These are phyloP conservation scores for Unio delphinus DNA, from an alignment of 2,888 invertebrate genomes.

Conservation along the genomic window DNA sequence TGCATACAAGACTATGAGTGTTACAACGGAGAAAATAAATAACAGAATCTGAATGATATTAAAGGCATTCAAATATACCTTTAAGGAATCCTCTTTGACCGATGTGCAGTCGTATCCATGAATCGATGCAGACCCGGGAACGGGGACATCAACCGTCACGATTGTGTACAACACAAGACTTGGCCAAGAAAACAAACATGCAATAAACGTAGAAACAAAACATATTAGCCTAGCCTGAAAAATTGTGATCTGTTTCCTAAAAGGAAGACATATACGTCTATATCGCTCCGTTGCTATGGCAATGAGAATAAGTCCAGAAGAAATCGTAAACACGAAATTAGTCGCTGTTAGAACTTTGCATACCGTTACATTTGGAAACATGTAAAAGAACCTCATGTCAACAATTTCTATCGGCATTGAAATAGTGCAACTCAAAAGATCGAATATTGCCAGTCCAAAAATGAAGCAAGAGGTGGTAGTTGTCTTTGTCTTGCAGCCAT, in stretches of 20 bases:
- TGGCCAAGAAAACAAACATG: conserved; percentile 41
- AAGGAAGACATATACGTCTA: conserved; percentile 52
- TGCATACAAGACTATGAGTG: conserved; percentile 39
- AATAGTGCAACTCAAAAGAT: conserved; percentile 42
- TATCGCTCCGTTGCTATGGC: conserved; percentile 53
- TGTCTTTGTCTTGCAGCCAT: conserved; percentile 39
- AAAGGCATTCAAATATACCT: conserved; percentile 39
- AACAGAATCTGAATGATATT: conserved; percentile 38
- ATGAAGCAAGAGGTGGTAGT: conserved; percentile 49
- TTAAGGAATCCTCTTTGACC: conserved; percentile 22
- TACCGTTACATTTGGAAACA: conserved; percentile 34
- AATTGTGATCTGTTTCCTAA: conserved; percentile 40
- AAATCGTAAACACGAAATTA: conserved; percentile 38
- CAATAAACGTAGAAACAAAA: conserved; percentile 10
- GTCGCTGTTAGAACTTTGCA: conserved; percentile 45
- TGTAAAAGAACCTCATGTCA: conserved; percentile 47
- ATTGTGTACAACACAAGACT: conserved; percentile 41
- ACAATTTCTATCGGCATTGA: conserved; percentile 54
- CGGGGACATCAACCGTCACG: conserved; percentile 31
- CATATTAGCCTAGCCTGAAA: conserved; percentile 35
- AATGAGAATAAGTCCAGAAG: conserved; percentile 39
- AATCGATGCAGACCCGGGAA: conserved; percentile 20
- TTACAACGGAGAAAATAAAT: conserved; percentile 33
- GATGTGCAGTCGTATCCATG: conserved; percentile 52
- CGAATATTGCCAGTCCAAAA: conserved; percentile 44